Conservation (phyloP, 1,140 invertebrate species). For the Idris sp. region DNA sequence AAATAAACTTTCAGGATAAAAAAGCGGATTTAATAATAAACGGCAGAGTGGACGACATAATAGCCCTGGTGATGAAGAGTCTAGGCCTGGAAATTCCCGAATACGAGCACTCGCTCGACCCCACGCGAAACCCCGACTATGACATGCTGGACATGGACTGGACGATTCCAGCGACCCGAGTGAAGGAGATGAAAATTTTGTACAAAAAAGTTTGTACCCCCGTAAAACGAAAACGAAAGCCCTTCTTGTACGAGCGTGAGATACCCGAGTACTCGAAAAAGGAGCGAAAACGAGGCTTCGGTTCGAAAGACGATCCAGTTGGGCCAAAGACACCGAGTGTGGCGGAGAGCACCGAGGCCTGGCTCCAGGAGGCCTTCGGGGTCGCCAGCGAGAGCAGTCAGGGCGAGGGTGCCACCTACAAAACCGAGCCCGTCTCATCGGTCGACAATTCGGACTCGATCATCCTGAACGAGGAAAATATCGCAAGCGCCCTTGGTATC, state of each 20-base stretch:
- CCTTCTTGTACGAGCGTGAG: conserved; percentile 75
- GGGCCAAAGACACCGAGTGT: conserved; percentile 57
- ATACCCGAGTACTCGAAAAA: conserved; percentile 66
- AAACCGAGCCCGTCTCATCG: conserved; percentile 22
- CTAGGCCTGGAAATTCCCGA: conserved; percentile 85
- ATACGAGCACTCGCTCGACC: conserved; percentile 84
- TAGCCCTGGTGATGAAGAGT: conserved; percentile 86
- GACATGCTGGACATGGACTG: conserved; percentile 79
- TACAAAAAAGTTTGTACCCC: conserved; percentile 78
- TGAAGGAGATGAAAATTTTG: conserved; percentile 79
- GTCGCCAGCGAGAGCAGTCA: conserved; percentile 8
- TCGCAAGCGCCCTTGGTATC: conserved; percentile 42
- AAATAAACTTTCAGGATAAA: conserved; percentile 87
- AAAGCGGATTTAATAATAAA: conserved; percentile 94
- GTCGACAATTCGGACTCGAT: conserved; percentile 14
- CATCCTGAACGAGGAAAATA: conserved; percentile 30
- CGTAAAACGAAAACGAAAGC: conserved; percentile 75
- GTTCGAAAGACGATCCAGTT: conserved; percentile 65
- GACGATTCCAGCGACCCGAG: conserved; percentile 79
- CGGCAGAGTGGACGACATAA: conserved; percentile 92
- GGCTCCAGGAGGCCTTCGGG: conserved; percentile 40
- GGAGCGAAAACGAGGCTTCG: conserved; percentile 65
- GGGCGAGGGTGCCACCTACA: conserved; percentile 14
- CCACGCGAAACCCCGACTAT: conserved; percentile 79
- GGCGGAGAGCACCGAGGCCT: conserved; percentile 38